Base-by-base conservation (phyloP, 2,113 vertebrate genomes). In the Uropsilus gracilis region DNA sequence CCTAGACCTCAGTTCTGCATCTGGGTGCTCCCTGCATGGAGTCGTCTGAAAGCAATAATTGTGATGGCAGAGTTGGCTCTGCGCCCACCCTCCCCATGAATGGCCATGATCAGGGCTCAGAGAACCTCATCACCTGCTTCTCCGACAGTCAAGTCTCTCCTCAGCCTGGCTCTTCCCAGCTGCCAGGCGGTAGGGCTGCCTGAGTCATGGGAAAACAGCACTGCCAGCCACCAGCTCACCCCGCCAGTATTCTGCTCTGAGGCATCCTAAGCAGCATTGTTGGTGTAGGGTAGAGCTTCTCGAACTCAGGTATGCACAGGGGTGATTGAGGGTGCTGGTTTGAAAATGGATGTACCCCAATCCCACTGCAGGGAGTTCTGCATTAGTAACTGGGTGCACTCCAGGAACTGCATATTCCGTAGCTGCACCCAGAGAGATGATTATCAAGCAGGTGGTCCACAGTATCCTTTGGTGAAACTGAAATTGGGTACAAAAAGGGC, bases 201-300 rank as follows among this genome's bases (percentile, higher is more conserved):
- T 30, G 24, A 44, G 46, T 77, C 66, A 39, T 53, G 59, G 73
- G 44, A 46, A 87, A 53, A 32, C 9, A 84, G 6, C 34, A n/a
- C 32, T 20, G 2, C 46, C 17, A 20, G 42, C 17, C 75, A 20
- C 32, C 64, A 22, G 3, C 30, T 57, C 44, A 71, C 16, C 10
- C 57, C 44, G 39, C 32, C 2, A 69, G 68, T 6, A 5, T 11
- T 71, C 28, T 53, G 59, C 71, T 39, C 6, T 5, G 34, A 9
- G 8, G 32, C 7, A 2, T n/a, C 34, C 44, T 32, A n/a, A 34
- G 2, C 2, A 24, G 26, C 0, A 1, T 39, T 26, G 26, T 34
- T 20, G 8, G 22, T 8, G 0, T 17, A 50, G 30, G 39, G 14
- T 11, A 34, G 48, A 57, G 24, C 42, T 11, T 55, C 63, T 64